A percentile compares a stretch with the other conserved stretches of the same genome.
These are phyloP conservation scores for Zaprionus vittiger DNA, from an alignment of 1,140 invertebrate genomes.

Conservation along the genomic window DNA sequence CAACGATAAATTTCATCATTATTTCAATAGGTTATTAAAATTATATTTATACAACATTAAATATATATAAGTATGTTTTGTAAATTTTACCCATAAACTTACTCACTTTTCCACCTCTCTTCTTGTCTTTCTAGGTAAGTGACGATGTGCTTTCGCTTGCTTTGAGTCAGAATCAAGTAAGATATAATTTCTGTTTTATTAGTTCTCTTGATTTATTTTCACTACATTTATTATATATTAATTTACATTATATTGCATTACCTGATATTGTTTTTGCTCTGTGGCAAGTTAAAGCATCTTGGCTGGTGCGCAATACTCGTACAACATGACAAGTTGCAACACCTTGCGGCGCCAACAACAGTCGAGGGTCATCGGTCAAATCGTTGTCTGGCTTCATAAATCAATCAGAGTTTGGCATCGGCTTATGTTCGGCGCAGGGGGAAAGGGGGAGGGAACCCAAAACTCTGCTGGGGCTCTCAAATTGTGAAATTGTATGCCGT, in stretches of 20 bases:
- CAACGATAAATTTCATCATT: background rate
- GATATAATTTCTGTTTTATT: conserved; percentile 39
- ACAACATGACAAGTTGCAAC: conserved; percentile 31
- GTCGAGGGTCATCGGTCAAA: conserved; percentile 17
- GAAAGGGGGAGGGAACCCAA: background rate
- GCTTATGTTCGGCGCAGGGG: conserved; percentile 18
- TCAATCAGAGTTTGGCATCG: conserved; percentile 43
- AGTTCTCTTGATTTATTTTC: conserved; percentile 18
- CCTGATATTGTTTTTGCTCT: conserved; percentile 9
- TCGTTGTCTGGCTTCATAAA: conserved; percentile 48
- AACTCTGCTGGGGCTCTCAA: conserved; percentile 2
- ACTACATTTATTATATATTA: conserved; percentile 17
- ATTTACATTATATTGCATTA: conserved; percentile 21
- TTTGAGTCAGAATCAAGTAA: conserved; percentile 82
- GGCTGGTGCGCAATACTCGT: background rate
- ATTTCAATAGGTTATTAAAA: conserved; percentile 6
- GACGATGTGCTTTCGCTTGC: conserved; percentile 80
- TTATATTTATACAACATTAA: background rate
- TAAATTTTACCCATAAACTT: background rate
- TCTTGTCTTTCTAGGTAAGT: conserved; percentile 75
- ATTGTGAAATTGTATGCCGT: conserved; percentile 13
- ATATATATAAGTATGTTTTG: too few species aligned
- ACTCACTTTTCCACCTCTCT: background rate
- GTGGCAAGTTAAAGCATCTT: conserved; percentile 9
- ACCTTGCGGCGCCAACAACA: conserved; percentile 25